A percentile compares a stretch with the other conserved stretches of the same genome.
Conservation (phyloP, 2,888 invertebrate species). For the Nyleta sp. region DNA sequence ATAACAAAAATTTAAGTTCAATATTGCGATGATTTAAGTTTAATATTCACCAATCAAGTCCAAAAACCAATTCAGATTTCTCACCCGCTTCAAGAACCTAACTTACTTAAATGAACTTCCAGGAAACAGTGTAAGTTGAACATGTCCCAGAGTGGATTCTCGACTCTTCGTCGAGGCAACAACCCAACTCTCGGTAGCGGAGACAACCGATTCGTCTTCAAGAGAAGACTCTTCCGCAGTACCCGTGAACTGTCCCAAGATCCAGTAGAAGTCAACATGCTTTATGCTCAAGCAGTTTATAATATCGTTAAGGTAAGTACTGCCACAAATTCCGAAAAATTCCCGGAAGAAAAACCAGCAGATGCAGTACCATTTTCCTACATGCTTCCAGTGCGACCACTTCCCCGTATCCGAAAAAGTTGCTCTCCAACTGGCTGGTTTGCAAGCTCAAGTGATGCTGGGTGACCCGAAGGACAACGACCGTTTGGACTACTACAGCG, state of each 20-base stretch:
- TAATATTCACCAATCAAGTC: too few relatives aligned
- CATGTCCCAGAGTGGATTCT: constrained; percentile 83
- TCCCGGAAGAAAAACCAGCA: not conserved
- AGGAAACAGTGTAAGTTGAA: constrained; percentile 85
- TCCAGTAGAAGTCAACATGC: constrained; percentile 95
- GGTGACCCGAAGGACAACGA: constrained; percentile 92
- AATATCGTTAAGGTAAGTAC: constrained; percentile 93
- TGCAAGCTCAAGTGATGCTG: constrained; percentile 97
- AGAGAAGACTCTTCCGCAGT: constrained; percentile 93
- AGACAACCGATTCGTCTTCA: constrained; percentile 96
- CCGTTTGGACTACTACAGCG: constrained; percentile 93
- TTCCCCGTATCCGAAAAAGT: constrained; percentile 98
- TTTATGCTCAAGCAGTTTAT: constrained; percentile 97
- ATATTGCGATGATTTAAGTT: too few relatives aligned
- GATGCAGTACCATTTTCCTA: not conserved
- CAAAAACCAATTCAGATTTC: too few relatives aligned
- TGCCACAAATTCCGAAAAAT: not conserved
- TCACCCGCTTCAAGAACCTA: not conserved
- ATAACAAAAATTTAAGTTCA: too few relatives aligned
- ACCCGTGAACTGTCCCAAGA: constrained; percentile 96
- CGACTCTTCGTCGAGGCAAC: constrained; percentile 84
- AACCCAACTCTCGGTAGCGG: constrained; percentile 90
- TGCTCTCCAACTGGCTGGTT: constrained; percentile 95
- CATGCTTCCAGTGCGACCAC: constrained; percentile 90
- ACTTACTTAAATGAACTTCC: constrained; percentile 5